Conservation (phyloP, 2,888 invertebrate species). For the Dicroscelio sp. region DNA sequence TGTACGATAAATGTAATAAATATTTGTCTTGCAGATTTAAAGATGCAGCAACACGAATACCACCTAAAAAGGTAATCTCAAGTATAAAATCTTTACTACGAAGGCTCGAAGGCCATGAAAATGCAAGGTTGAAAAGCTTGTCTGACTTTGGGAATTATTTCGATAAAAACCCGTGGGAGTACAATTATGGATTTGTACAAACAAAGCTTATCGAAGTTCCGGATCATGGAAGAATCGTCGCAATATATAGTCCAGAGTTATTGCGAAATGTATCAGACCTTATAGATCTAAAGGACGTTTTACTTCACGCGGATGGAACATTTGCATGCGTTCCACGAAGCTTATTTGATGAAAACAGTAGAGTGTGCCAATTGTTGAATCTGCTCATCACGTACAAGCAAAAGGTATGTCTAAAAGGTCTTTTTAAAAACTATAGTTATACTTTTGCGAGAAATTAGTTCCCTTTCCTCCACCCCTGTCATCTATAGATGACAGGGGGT, state of each 20-base stretch:
- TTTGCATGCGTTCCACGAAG: background rate
- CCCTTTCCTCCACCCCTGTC: too few relatives aligned
- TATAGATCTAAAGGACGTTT: background rate
- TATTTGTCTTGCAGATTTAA: too few relatives aligned
- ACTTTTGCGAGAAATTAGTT: too few relatives aligned
- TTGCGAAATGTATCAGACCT: background rate
- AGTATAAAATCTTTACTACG: too few relatives aligned
- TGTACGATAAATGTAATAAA: too few relatives aligned
- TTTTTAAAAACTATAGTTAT: too few relatives aligned
- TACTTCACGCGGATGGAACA: background rate
- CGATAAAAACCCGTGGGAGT: background rate
- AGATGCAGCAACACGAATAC: too few relatives aligned
- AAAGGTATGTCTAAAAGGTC: too few relatives aligned
- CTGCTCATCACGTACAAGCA: background rate
- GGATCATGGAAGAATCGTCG: background rate
- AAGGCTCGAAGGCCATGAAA: too few relatives aligned
- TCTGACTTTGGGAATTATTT: background rate
- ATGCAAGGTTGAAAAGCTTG: background rate
- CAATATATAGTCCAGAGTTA: background rate
- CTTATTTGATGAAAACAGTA: background rate
- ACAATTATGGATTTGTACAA: background rate
- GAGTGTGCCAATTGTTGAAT: background rate
- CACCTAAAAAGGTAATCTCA: too few relatives aligned
- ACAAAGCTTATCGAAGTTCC: background rate
- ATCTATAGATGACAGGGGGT: too few relatives aligned